Evolutionary conservation across 2,113 vertebrate species (phyloP), one percentile per base, ranked within the genome.

Genomic region (Scolopax mira): DNA sequence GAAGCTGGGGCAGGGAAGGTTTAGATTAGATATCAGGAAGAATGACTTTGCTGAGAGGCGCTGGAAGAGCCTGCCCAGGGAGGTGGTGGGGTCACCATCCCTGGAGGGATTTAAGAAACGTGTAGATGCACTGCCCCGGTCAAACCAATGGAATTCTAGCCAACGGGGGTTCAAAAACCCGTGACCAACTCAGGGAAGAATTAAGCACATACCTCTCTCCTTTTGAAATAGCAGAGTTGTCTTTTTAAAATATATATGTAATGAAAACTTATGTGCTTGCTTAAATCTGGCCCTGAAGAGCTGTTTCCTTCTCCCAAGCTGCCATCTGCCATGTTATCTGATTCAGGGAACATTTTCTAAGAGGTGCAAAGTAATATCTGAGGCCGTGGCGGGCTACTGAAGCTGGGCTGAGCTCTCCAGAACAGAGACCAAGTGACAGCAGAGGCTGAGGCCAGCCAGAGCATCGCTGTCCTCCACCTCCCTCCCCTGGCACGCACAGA

Each of bases 371-470:
- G 80, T 15, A 48, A 71, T 55, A 75, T 19, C 72, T 3, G 1
- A 79, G 54, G 11, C 18, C 61, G 33, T 0, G 2, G n/a, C 24
- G 27, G 35, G 64, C 27, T 42, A 5, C 52, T 48, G 61, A 12
- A 44, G 41, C 52, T 44, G 48, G 31, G 60, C 75, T 72, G 42
- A 67, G 60, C 77, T 58, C 41, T 5, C 41, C 81, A 69, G 42
- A 48, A 25, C 71, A 2, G 0, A n/a, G 28, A 39, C 7, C 28
- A 7, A 46, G 39, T 0, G 55, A 17, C 6, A 4, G 62, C 51
- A 66, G 70, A 66, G n/a, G 74, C 42, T 46, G 33, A 51, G 31
- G 23, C 7, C 0, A 7, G 21, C 7, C 66, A 41, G 42, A 51
- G 25, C 61, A 31, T 30, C 6, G 0, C 64, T 37, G n/a, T 30